A percentile compares a stretch with the other conserved stretches of the same genome.
Conservation (phyloP, 2,888 invertebrate genomes). For the Chalcosyrphus nemorum region DNA sequence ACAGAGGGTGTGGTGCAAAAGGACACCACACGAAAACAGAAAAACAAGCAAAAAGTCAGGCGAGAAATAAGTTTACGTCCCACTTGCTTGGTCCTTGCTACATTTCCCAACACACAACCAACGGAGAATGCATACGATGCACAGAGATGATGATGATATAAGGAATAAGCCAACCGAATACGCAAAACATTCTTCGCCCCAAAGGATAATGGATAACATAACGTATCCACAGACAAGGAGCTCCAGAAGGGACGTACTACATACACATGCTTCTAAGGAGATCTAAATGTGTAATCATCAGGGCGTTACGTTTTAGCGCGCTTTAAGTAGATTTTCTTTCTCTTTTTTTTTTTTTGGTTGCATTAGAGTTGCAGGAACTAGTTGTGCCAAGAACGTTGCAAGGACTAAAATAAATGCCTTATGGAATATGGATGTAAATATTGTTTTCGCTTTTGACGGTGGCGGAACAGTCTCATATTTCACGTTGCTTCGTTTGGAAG, state of each 20-base stretch:
- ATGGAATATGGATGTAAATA: conserved; percentile 20
- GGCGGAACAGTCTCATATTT: not conserved
- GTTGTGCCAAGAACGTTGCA: not conserved
- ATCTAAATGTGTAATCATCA: conserved; percentile 36
- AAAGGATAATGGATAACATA: not conserved
- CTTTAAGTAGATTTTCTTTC: conserved; percentile 19
- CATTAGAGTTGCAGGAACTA: conserved; percentile 1
- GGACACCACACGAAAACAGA: not conserved
- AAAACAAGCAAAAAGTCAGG: not conserved
- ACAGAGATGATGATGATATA: not conserved
- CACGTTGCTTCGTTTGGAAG: not conserved
- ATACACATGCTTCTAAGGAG: not conserved
- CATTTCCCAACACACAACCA: not conserved
- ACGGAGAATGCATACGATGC: not conserved
- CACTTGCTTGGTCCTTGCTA: not conserved
- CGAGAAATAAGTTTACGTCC: not conserved
- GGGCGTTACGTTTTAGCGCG: conserved; percentile 31
- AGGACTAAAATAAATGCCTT: conserved; percentile 17
- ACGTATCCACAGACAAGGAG: not conserved
- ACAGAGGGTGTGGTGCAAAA: not conserved
- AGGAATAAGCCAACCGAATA: conserved; percentile 4
- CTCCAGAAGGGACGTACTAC: not conserved
- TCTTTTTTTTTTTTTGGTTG: not conserved
- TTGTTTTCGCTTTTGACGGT: not conserved
- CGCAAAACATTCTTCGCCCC: conserved; percentile 10